Evolutionary conservation across 2,888 invertebrate species (phyloP), one percentile per base, ranked within the genome.

Genomic region (Drosophila mettleri): DNA sequence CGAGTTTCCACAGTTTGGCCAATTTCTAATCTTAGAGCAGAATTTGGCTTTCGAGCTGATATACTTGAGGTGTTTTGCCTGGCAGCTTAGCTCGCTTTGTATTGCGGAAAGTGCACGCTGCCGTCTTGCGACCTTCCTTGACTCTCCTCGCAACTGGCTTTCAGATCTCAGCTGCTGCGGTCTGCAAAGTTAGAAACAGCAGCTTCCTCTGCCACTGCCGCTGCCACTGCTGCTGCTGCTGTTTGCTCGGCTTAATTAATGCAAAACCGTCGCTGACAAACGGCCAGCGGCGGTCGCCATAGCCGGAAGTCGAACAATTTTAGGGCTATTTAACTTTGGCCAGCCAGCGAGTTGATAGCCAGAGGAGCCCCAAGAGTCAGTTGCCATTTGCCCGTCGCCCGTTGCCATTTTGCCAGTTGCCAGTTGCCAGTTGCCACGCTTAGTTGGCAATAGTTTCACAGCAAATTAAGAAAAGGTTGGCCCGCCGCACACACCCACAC

Each of bases 381-480:
- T 59, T 71, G 72, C 79, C 70, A 18, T 29, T 45, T 16, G 18
- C 24, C 45, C 22, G 22, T 43, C 12, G 75, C 83, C 73, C 27
- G 31, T 59, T 71, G 72, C 79, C 70, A 18, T 29, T 45, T 16
- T n/a, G n/a, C 27, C 48, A 34, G 31, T 59, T 71, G 72, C 79
- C 70, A 18, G 46, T 45, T 16, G 18, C 24, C 45, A 43, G 22
- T 43, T 18, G 75, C 83, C 73, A 88, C 80, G 86, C 81, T 89
- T 82, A 69, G 85, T 74, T 84, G 78, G 74, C 89, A 89, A 89
- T 89, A 85, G 84, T 89, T 85, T 89, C 72, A 84, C 89, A 89
- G 89, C 78, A 89, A 89, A 84, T 84, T 84, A 84, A 84, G 88
- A 84, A 89, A 86, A 89, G 88, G 86, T 78, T 86, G 88, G 49